Evolutionary conservation across 1,140 invertebrate species (phyloP).

Genomic region (Eciton burchellii): DNA sequence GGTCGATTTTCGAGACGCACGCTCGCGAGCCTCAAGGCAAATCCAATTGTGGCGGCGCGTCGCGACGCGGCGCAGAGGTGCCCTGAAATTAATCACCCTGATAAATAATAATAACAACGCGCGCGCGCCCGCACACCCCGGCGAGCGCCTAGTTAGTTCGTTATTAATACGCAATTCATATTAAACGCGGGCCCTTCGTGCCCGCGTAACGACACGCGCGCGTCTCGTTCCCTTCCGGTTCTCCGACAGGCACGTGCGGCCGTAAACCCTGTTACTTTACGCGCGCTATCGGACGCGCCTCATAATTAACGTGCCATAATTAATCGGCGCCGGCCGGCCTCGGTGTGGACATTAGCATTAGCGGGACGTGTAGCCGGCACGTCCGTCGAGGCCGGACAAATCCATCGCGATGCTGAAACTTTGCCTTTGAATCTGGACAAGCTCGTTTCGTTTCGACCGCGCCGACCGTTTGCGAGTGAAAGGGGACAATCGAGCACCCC

Average conservation of each 20-base stretch:
- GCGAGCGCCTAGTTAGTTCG: constrained; percentile 79
- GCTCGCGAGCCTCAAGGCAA: constrained; percentile 27
- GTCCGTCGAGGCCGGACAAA: constrained; percentile 20
- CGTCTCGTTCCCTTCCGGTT: neutral
- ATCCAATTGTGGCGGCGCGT: constrained; percentile 70
- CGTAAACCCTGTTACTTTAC: constrained; percentile 40
- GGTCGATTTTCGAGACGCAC: neutral
- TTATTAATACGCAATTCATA: constrained; percentile 86
- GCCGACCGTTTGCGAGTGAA: constrained; percentile 1
- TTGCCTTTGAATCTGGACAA: constrained; percentile 35
- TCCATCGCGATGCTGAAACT: neutral
- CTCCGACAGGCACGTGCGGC: neutral
- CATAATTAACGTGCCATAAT: constrained; percentile 70
- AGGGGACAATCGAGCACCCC: constrained; percentile 19
- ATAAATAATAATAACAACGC: constrained; percentile 85
- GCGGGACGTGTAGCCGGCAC: constrained; percentile 1
- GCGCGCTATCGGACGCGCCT: constrained; percentile 58
- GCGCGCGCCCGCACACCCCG: constrained; percentile 72
- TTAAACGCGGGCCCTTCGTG: constrained; percentile 79
- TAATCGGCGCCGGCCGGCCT: constrained; percentile 56
- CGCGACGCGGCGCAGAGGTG: constrained; percentile 77
- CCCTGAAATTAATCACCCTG: constrained; percentile 81
- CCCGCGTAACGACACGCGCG: constrained; percentile 41
- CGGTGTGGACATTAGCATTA: constrained; percentile 37
- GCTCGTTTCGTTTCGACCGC: constrained; percentile 20